Evolutionary conservation across 2,888 invertebrate genomes (phyloP).

Genomic region (Ichneumoninae sp.): DNA sequence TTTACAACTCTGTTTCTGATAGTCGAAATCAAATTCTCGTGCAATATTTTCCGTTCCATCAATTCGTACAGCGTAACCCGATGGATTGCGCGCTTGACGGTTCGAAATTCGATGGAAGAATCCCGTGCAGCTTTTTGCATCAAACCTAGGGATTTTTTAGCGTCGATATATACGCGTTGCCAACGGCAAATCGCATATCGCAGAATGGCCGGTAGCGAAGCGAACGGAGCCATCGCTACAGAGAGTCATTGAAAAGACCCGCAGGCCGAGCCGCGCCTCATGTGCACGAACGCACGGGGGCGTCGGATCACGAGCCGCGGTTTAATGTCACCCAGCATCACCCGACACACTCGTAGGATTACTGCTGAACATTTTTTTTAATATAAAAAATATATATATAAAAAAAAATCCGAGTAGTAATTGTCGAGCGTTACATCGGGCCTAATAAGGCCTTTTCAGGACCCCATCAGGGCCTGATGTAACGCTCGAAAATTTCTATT

Average conservation of each 20-base stretch:
- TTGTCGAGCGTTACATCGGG: no score
- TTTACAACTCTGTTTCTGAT: no score
- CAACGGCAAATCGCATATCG: neutral
- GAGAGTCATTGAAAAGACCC: neutral
- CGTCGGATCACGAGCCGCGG: constrained; percentile 2
- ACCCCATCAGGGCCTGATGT: no score
- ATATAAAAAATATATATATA: neutral
- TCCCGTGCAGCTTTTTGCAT: neutral
- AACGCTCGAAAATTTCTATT: no score
- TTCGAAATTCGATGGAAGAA: neutral
- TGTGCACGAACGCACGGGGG: constrained; percentile 3
- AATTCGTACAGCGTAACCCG: neutral
- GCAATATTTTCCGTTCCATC: no score
- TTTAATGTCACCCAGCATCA: neutral
- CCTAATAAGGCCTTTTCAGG: no score
- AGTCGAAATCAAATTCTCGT: no score
- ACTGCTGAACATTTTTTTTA: neutral
- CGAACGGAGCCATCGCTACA: neutral
- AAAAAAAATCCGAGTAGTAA: neutral
- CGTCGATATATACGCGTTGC: neutral
- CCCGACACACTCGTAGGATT: neutral
- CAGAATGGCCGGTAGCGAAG: neutral
- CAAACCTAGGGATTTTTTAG: neutral
- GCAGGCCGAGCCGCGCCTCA: neutral
- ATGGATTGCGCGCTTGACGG: neutral